Percentiles rank a stretch among this genome's conserved stretches.
Conservation (phyloP, 2,113 vertebrate species). For the Esox niger region DNA sequence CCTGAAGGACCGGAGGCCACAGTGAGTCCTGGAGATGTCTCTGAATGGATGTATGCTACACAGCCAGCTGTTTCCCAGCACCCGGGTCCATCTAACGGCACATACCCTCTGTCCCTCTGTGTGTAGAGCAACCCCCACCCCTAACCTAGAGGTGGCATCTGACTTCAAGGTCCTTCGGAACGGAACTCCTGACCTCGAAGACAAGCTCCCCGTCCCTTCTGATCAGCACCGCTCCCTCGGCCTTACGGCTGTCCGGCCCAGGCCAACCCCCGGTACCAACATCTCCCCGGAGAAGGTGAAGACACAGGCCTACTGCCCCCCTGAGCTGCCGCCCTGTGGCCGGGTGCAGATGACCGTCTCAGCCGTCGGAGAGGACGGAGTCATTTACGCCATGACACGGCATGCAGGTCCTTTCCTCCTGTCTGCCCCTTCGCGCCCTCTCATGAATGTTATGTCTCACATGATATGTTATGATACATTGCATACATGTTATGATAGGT, state of each 20-base stretch:
- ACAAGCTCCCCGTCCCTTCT: too few relatives aligned
- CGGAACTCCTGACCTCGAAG: too few relatives aligned
- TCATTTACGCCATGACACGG: slow-evolving; percentile 79
- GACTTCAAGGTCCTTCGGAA: background rate
- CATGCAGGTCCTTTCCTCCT: slow-evolving; percentile 55
- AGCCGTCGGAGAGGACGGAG: slow-evolving; percentile 79
- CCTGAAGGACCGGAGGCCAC: slow-evolving; percentile 76
- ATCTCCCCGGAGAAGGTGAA: slow-evolving; percentile 56
- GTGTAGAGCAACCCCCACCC: background rate
- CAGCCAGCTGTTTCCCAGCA: too few relatives aligned
- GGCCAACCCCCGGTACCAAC: slow-evolving; percentile 27
- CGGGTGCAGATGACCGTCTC: slow-evolving; percentile 72
- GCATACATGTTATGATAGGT: too few relatives aligned
- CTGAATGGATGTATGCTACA: background rate
- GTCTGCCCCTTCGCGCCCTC: background rate
- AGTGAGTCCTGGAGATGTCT: slow-evolving; percentile 30
- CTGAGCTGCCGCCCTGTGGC: slow-evolving; percentile 72
- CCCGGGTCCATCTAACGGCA: too few relatives aligned
- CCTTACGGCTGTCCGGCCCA: background rate
- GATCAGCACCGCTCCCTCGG: background rate
- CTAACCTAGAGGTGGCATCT: background rate
- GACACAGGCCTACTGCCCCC: slow-evolving; percentile 71
- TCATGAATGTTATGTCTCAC: too few relatives aligned
- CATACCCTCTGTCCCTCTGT: background rate
- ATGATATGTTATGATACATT: too few relatives aligned